Conservation (phyloP, 2,888 invertebrate species). For the Metalampra italica region DNA sequence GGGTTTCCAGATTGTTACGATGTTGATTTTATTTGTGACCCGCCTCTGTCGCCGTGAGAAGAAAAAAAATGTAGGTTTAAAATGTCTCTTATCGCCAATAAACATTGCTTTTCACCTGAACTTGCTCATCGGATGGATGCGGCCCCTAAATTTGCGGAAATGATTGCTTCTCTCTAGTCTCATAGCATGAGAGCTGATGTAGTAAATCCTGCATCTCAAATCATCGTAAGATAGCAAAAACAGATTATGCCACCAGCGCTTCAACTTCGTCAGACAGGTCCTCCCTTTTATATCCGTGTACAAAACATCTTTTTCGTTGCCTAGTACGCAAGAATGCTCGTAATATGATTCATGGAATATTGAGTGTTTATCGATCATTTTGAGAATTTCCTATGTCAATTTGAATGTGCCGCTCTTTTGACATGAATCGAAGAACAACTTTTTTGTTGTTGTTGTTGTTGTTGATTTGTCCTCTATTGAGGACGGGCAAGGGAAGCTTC, state of each 20-base stretch:
- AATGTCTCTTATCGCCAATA: background rate
- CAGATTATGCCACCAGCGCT: conserved; percentile 34
- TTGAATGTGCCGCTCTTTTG: too few species aligned
- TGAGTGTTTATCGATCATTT: background rate
- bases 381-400: background rate
- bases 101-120: conserved; percentile 21
- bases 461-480: too few species aligned
- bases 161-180: conserved; percentile 32
- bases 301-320: conserved; percentile 34
- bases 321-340: conserved; percentile 31
- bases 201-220: conserved; percentile 24
- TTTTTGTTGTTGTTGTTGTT: too few species aligned
- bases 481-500: too few species aligned
- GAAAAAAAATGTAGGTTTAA: too few species aligned
- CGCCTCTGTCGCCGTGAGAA: too few species aligned
- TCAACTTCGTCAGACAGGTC: conserved; percentile 11
- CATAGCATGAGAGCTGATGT: conserved; percentile 34
- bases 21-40: too few species aligned
- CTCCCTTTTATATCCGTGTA: conserved; percentile 27
- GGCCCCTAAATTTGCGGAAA: conserved; percentile 22
- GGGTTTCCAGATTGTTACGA: too few species aligned
- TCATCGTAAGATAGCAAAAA: conserved; percentile 35
- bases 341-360: conserved; percentile 29
- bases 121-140: conserved; percentile 40
- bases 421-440: too few species aligned